Evolutionary conservation across 1,140 invertebrate genomes (phyloP), one percentile per base, ranked within the genome.

Genomic region (Pinna nobilis): DNA sequence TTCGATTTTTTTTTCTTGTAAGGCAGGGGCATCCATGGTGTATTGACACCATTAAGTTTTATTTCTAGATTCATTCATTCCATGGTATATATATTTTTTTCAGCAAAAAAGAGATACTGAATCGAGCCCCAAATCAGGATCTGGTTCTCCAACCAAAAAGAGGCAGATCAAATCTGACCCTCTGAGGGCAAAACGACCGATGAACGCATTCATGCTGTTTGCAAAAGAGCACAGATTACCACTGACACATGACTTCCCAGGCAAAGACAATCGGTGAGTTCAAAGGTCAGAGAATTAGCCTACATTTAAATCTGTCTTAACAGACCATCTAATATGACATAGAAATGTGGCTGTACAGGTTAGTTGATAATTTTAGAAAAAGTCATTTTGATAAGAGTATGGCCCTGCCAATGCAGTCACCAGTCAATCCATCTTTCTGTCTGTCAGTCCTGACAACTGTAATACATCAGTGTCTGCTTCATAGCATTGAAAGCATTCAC

Each of bases 131-230:
- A 77, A 78, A 39, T 55, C 49, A 35, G 65, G 67, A 49, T 65
- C 74, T 25, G 39, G 60, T 32, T 49, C 74, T 39, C 33, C 64
- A 30, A 32, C 63, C n/a, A 64, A 59, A 23, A 75, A 75, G 28
- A 59, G 63, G 20, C 23, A 63, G 13, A 0, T 67, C 23, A 75
- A 74, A n/a, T 35, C 76, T 15, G 74, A 70, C 18, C 61, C 68
- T 3, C 61, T 41, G 7, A 41, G 49, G 18, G 76, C 87, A 25
- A 90, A 90, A 63, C 75, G 91, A 72, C 91, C 91, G 20, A 92
- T 92, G 91, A 92, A 92, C 84, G 91, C 90, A 18, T 92, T 92
- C 80, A 90, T 92, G 87, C 79, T 92, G 44, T 92, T 91, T 87
- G 91, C 91, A 13, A 90, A 92, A 81, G 87, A 90, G 50, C 87